Evolutionary conservation across 2,888 invertebrate species (phyloP), one percentile per base, ranked within the genome.

Genomic region (Lycia hirtaria): DNA sequence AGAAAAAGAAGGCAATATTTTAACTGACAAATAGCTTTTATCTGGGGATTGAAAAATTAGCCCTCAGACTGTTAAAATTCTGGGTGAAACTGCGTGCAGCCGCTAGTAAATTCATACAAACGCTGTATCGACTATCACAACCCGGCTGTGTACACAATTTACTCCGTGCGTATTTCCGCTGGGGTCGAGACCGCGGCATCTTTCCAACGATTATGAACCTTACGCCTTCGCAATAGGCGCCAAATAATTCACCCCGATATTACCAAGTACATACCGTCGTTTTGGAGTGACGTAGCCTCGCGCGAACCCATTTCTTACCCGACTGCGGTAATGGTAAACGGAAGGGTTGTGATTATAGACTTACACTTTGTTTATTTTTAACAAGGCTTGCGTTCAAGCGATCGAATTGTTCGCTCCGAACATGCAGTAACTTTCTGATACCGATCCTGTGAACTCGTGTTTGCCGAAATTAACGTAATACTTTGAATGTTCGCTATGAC

Each of bases 131-230:
- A 32, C 12, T 32, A n/a, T 20, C 44, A 32, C 30, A 20, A 44
- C 30, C 19, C 24, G 14, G 6, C 26, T 44, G 41, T 53, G 48
- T 56, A 58, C 37, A 56, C 45, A 52, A 52, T 47, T 48, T 52
- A 35, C 43, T 17, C 33, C 37, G 24, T 26, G 40, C 49, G 43
- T 44, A 49, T 58, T 49, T 53, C 58, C 38, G 40, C 44, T 14
- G 38, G 37, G 48, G 59, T 59, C 48, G n/a, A 52, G 45, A 43
- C 53, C 26, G 48, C 44, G 24, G 22, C 26, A 49, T 56, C 19
- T 48, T 7, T 1, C 26, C 33, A 45, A 14, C 50, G 32, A 56
- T 56, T 55, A 38, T 44, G n/a, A 32, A 15, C 48, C 41, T 24
- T 64, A 54, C 19, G 14, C 10, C 24, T 1, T 7, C 1, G 44